Evolutionary conservation across 2,888 invertebrate genomes (phyloP).

Genomic region (Mechanitis messenoides): DNA sequence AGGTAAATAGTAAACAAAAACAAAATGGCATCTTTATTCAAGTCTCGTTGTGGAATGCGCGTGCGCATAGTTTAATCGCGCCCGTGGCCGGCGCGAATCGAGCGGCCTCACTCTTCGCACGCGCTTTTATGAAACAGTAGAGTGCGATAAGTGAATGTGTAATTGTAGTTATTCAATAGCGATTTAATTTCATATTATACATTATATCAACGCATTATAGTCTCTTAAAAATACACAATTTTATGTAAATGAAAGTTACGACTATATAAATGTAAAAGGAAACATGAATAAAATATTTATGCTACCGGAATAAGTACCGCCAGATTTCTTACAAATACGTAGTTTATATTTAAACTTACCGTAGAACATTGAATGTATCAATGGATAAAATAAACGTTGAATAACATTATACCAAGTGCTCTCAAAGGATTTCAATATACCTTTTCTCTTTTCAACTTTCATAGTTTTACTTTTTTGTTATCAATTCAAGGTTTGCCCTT

Average conservation of each 20-base stretch:
- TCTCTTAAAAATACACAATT: background rate
- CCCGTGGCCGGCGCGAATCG: slow-evolving; percentile 24
- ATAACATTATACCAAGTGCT: slow-evolving; percentile 56
- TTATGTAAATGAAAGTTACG: background rate
- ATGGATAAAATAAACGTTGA: slow-evolving; percentile 49
- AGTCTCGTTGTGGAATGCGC: slow-evolving; percentile 27
- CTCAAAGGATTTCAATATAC: slow-evolving; percentile 53
- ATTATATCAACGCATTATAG: background rate
- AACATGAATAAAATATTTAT: slow-evolving; percentile 7
- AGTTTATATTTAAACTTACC: slow-evolving; percentile 6
- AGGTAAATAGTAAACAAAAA: slow-evolving; percentile 27
- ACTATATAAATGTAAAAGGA: slow-evolving; percentile 3
- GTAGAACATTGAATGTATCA: slow-evolving; percentile 43
- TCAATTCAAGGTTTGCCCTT: slow-evolving; percentile 23
- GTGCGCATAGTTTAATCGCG: slow-evolving; percentile 20
- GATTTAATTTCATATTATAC: background rate
- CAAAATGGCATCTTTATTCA: slow-evolving; percentile 27
- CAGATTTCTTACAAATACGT: slow-evolving; percentile 7
- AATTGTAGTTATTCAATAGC: too few species aligned
- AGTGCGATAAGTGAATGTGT: background rate
- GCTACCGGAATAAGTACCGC: slow-evolving; percentile 1
- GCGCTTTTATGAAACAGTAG: slow-evolving; percentile 13
- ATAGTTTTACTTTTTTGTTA: slow-evolving; percentile 25
- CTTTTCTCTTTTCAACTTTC: slow-evolving; percentile 34
- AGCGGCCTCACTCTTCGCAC: slow-evolving; percentile 14